Evolutionary conservation across 2,888 invertebrate genomes (phyloP).

Genomic region (Harpalus rubripes): DNA sequence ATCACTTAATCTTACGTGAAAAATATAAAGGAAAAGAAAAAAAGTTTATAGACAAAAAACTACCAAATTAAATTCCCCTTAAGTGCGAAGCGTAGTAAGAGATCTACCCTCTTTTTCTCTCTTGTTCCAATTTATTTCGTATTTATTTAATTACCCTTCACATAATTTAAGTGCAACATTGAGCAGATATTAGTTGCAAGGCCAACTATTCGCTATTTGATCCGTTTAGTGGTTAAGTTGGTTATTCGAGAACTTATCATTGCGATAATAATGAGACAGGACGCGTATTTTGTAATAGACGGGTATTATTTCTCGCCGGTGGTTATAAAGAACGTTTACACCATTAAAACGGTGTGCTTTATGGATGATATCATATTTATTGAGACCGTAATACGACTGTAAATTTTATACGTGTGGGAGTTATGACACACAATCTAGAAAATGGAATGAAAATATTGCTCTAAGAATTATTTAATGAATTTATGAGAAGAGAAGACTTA

Average conservation of each 20-base stretch:
- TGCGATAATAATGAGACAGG: background rate
- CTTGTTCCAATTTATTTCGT: background rate
- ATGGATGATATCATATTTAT: background rate
- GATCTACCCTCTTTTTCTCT: background rate
- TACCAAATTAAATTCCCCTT: background rate
- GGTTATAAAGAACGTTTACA: background rate
- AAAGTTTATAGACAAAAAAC: background rate
- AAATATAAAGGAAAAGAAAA: too few species aligned
- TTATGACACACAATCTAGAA: too few species aligned
- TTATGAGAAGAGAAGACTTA: too few species aligned
- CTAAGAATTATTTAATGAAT: too few species aligned
- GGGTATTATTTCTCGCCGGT: background rate
- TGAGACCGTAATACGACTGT: background rate
- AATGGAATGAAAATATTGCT: too few species aligned
- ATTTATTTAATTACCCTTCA: constrained; percentile 7
- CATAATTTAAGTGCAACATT: constrained; percentile 3
- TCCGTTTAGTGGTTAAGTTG: background rate
- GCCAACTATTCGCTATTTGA: background rate
- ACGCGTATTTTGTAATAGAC: background rate
- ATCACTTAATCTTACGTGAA: too few species aligned
- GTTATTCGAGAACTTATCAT: background rate
- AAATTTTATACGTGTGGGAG: background rate
- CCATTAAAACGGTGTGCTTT: background rate
- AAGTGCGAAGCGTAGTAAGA: background rate
- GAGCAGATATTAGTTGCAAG: background rate